Conservation (phyloP, 1,140 invertebrate genomes). For the Eciton burchellii region DNA sequence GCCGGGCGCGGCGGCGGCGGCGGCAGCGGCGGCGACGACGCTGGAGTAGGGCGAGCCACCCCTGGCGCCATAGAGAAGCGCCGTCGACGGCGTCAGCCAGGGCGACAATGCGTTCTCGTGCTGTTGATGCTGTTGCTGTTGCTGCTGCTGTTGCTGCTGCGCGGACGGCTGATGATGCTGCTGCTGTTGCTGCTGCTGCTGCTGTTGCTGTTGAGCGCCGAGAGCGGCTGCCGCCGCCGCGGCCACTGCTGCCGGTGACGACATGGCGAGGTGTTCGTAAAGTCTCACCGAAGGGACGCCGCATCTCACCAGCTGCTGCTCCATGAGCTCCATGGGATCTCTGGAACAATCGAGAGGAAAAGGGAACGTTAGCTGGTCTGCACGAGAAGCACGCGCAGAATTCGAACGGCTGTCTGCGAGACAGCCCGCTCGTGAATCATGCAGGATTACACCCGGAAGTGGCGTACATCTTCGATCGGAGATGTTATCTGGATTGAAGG, state of each 20-base stretch:
- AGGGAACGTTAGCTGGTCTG: neutral
- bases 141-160: conserved; percentile 73
- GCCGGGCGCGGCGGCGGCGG: conserved; percentile 65
- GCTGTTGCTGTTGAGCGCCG: conserved; percentile 69
- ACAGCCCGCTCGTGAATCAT: too few relatives aligned
- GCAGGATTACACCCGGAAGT: too few relatives aligned
- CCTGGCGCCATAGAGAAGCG: conserved; percentile 76
- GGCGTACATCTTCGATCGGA: too few relatives aligned
- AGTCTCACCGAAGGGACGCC: conserved; percentile 82
- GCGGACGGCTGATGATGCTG: conserved; percentile 77
- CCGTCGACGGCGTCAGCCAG: conserved; percentile 76
- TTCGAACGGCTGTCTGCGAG: neutral
- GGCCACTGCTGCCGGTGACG: conserved; percentile 74
- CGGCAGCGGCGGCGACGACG: conserved; percentile 68
- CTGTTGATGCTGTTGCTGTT: conserved; percentile 67
- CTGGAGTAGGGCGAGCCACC: conserved; percentile 70
- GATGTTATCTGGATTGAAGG: too few relatives aligned
- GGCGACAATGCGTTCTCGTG: conserved; percentile 65
- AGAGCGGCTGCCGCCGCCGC: conserved; percentile 71
- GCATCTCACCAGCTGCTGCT: conserved; percentile 84
- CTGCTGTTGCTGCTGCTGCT: conserved; percentile 75
- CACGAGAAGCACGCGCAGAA: neutral
- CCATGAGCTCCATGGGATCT: conserved; percentile 85
- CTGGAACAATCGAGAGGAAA: conserved; percentile 72
- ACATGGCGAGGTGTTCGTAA: conserved; percentile 83